These are phyloP conservation scores for Kryptolebias ocellatus DNA, from an alignment of 2,797 vertebrate genomes.

Conservation along the genomic window DNA sequence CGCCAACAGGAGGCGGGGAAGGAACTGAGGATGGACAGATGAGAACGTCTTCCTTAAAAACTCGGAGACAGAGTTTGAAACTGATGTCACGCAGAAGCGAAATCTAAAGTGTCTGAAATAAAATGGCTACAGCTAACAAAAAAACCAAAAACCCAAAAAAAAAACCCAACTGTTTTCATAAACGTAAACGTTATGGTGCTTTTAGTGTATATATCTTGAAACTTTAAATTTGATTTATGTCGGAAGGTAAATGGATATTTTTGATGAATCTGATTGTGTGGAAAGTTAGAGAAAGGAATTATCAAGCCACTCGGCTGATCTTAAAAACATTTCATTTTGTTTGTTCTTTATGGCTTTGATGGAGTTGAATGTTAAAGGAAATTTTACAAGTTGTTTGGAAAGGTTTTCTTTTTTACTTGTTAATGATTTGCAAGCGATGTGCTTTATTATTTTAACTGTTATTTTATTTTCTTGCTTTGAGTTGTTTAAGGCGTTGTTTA, in stretches of 20 bases:
- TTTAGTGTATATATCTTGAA: constrained; percentile 55
- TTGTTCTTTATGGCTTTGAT: constrained; percentile 31
- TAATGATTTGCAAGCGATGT: constrained; percentile 30
- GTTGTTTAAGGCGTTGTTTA: constrained; percentile 39
- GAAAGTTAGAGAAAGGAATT: constrained; percentile 37
- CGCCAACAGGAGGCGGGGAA: constrained; percentile 56
- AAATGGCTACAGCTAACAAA: constrained; percentile 37
- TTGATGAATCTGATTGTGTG: constrained; percentile 40
- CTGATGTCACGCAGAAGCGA: constrained; percentile 23
- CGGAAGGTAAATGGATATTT: constrained; percentile 45
- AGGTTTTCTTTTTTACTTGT: constrained; percentile 55
- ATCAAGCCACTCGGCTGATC: constrained; percentile 28
- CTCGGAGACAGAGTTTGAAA: constrained; percentile 36
- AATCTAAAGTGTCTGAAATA: constrained; percentile 41
- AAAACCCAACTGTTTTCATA: constrained; percentile 32
- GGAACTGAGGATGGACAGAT: constrained; percentile 44
- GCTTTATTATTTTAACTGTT: constrained; percentile 28
- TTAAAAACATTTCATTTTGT: constrained; percentile 36
- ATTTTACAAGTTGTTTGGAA: constrained; percentile 33
- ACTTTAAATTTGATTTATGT: constrained; percentile 30
- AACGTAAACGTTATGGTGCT: constrained; percentile 62
- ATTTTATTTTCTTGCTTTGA: constrained; percentile 23
- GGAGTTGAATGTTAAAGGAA: constrained; percentile 20
- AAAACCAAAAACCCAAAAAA: constrained; percentile 8
- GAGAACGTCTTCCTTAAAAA: constrained; percentile 31